phyloP scores from a whole-genome alignment of 2,888 invertebrate species.

The Caenorhabditis zanzibari region DNA sequence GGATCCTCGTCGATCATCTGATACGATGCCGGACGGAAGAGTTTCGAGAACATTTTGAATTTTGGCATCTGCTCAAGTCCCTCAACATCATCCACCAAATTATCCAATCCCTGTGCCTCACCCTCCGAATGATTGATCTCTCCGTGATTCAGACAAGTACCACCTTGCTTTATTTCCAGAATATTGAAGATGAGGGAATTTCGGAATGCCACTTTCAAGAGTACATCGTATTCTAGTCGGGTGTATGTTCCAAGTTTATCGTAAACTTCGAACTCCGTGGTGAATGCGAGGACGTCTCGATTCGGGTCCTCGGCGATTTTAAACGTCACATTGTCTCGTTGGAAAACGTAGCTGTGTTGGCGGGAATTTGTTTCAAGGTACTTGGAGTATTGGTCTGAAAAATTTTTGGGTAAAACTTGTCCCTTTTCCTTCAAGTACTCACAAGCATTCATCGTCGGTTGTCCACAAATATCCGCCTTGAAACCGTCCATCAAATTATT shows the following conservation, averaged over 20 bases:
- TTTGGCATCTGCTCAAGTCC: neutral
- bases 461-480: neutral
- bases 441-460: neutral
- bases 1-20: conserved; percentile 2
- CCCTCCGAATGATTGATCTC: neutral
- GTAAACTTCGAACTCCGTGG: neutral
- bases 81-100: conserved; percentile 10
- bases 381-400: conserved; percentile 10
- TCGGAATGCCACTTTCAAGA: neutral
- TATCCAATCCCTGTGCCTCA: neutral
- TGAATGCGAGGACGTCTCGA: neutral
- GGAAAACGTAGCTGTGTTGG: neutral
- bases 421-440: neutral
- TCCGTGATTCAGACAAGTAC: neutral
- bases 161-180: neutral
- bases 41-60: neutral
- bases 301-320: neutral
- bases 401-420: neutral
- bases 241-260: neutral
- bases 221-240: neutral
- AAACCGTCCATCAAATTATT: neutral
- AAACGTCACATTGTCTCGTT: neutral
- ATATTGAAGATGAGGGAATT: neutral
- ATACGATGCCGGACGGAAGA: neutral
- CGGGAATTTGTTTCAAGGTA: neutral